A percentile compares a stretch with the other conserved stretches of the same genome.
phyloP scores from a whole-genome alignment of 1,140 invertebrate species.

The Drosophila varians region DNA sequence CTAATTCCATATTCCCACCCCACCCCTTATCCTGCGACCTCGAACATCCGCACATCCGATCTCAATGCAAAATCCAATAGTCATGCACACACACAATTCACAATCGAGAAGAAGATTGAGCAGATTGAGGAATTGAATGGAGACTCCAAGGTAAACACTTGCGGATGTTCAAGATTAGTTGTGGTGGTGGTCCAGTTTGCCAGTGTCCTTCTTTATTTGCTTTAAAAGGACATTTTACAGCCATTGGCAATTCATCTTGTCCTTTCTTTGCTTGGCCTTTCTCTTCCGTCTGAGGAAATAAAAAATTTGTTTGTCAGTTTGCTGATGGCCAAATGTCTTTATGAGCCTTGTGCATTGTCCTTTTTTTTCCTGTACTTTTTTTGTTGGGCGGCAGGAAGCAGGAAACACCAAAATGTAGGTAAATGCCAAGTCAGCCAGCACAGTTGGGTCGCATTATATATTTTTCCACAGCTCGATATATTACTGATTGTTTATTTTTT shows the following conservation, averaged over 20 bases:
- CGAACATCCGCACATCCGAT: constrained; percentile 7
- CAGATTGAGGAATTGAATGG: constrained; percentile 66
- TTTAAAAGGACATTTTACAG: constrained; percentile 76
- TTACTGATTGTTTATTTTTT: constrained; percentile 74
- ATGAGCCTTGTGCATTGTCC: constrained; percentile 51
- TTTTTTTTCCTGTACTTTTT: constrained; percentile 20
- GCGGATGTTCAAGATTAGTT: constrained; percentile 73
- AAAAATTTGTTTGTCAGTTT: constrained; percentile 72
- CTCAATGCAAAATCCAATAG: constrained; percentile 76
- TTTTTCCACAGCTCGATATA: constrained; percentile 49
- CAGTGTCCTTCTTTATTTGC: constrained; percentile 55
- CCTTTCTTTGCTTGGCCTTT: constrained; percentile 29
- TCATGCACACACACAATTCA: constrained; percentile 74
- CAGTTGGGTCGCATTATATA: constrained; percentile 31
- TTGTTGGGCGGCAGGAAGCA: constrained; percentile 55
- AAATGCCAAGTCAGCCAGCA: constrained; percentile 75
- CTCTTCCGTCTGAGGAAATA: constrained; percentile 41
- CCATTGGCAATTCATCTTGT: constrained; percentile 75
- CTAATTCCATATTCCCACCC: constrained; percentile 44
- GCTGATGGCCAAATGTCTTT: constrained; percentile 60
- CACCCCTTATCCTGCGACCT: not conserved
- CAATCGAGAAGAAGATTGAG: constrained; percentile 56
- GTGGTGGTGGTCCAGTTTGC: constrained; percentile 66
- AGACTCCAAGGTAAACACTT: constrained; percentile 75
- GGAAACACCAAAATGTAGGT: constrained; percentile 68